phyloP scores from a whole-genome alignment of 2,797 vertebrate species.

The Helostoma temminkii region DNA sequence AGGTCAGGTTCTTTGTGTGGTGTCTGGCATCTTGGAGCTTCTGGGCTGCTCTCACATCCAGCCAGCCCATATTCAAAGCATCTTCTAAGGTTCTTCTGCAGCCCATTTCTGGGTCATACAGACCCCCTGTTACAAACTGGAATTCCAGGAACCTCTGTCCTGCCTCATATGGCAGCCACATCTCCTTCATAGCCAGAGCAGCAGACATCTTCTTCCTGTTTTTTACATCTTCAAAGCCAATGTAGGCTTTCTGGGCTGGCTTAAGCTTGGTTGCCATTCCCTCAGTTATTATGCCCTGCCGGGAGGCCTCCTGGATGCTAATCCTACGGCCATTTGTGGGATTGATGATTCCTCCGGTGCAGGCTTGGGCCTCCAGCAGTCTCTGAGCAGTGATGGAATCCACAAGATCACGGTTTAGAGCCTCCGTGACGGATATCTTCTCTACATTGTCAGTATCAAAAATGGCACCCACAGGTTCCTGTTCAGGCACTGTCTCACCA shows the following conservation, averaged over 20 bases:
- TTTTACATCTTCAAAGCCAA: slow-evolving; percentile 94
- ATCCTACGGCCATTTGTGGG: slow-evolving; percentile 89
- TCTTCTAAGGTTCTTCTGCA: slow-evolving; percentile 90
- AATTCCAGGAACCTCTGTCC: slow-evolving; percentile 96
- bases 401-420: slow-evolving; percentile 89
- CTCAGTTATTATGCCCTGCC: slow-evolving; percentile 87
- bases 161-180: slow-evolving; percentile 96
- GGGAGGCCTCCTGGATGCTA: slow-evolving; percentile 89
- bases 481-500: slow-evolving; percentile 85
- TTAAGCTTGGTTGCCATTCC: slow-evolving; percentile 91
- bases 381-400: slow-evolving; percentile 94
- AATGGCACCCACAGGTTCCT: slow-evolving; percentile 93
- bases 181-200: slow-evolving; percentile 93
- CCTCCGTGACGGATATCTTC: slow-evolving; percentile 92
- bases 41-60: slow-evolving; percentile 88
- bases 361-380: slow-evolving; percentile 95
- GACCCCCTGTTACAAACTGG: slow-evolving; percentile 93
- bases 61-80: slow-evolving; percentile 89
- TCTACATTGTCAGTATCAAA: slow-evolving; percentile 94
- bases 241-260: slow-evolving; percentile 93
- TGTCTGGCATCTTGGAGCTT: slow-evolving; percentile 89
- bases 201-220: slow-evolving; percentile 90
- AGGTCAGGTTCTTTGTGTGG: slow-evolving; percentile 92
- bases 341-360: slow-evolving; percentile 94
- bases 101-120: slow-evolving; percentile 90